These are phyloP conservation scores for Barbus barbus DNA, from an alignment of 2,113 vertebrate species.

Conservation along the genomic window DNA sequence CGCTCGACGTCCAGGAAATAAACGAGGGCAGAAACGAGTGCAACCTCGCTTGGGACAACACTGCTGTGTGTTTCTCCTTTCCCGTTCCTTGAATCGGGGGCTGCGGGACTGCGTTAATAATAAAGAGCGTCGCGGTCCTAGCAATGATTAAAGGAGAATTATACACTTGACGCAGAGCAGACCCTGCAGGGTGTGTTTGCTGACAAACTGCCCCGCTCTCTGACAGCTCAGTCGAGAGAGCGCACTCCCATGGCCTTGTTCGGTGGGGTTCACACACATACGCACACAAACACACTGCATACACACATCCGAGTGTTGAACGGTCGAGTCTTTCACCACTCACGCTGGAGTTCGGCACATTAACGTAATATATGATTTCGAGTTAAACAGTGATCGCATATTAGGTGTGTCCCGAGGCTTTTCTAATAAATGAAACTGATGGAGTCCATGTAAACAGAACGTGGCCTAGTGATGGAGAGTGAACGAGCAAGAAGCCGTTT, in stretches of 20 bases:
- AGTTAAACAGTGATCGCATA: constrained; percentile 32
- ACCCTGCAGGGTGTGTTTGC: constrained; percentile 60
- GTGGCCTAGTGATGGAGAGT: constrained; percentile 46
- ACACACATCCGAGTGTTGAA: constrained; percentile 9
- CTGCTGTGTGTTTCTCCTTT: constrained; percentile 14
- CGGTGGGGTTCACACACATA: constrained; percentile 14
- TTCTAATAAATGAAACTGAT: constrained; percentile 39
- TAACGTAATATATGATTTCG: constrained; percentile 15
- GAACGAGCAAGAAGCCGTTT: constrained; percentile 19
- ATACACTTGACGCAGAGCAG: constrained; percentile 65
- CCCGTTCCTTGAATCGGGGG: background rate
- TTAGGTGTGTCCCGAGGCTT: constrained; percentile 32
- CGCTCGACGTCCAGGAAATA: constrained; percentile 1
- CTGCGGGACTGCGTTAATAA: constrained; percentile 35
- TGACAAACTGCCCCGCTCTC: constrained; percentile 68
- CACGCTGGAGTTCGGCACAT: constrained; percentile 17
- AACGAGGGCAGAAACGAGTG: constrained; percentile 52
- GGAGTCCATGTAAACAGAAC: constrained; percentile 36
- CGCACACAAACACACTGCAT: constrained; percentile 12
- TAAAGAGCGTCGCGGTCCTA: constrained; percentile 50
- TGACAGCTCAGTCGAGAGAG: constrained; percentile 57
- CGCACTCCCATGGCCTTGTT: constrained; percentile 38
- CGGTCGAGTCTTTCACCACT: constrained; percentile 27
- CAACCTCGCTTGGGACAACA: constrained; percentile 38
- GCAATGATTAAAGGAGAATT: constrained; percentile 63